Evolutionary conservation across 2,888 invertebrate species (phyloP).

Genomic region (Nomada fabriciana): DNA sequence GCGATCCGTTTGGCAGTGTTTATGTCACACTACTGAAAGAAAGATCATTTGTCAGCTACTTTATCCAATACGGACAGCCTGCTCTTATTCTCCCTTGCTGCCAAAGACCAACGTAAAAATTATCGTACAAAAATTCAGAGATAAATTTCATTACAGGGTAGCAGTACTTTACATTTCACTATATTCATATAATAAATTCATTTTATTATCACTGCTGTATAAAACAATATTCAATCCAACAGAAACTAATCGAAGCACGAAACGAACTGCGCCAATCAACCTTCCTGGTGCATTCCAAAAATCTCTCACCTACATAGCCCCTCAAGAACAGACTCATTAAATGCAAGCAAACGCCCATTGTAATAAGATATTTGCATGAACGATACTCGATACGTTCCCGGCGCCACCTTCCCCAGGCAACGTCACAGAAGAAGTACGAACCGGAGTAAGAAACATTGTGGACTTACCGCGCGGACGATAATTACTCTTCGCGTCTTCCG

Average conservation of each 20-base stretch:
- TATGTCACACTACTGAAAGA: too few relatives aligned
- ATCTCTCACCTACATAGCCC: neutral
- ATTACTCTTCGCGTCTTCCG: constrained; percentile 18
- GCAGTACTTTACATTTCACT: too few relatives aligned
- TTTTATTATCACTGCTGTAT: too few relatives aligned
- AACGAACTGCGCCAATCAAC: neutral
- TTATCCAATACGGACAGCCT: too few relatives aligned
- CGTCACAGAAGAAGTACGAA: neutral
- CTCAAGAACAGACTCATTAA: neutral
- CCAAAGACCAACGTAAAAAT: too few relatives aligned
- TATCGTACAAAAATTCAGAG: too few relatives aligned
- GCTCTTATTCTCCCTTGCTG: too few relatives aligned
- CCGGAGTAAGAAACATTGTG: neutral
- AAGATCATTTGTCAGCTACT: too few relatives aligned
- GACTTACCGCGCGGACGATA: constrained; percentile 9
- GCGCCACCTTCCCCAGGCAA: neutral
- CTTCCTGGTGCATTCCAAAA: neutral
- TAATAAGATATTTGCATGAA: neutral
- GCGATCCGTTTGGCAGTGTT: too few relatives aligned
- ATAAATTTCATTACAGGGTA: too few relatives aligned
- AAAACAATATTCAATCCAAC: neutral
- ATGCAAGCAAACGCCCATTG: too few relatives aligned
- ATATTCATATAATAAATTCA: too few relatives aligned
- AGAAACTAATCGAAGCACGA: neutral
- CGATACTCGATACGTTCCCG: neutral